Base-by-base conservation (phyloP, 2,888 invertebrate genomes). In the Epicampocera succincta region DNA sequence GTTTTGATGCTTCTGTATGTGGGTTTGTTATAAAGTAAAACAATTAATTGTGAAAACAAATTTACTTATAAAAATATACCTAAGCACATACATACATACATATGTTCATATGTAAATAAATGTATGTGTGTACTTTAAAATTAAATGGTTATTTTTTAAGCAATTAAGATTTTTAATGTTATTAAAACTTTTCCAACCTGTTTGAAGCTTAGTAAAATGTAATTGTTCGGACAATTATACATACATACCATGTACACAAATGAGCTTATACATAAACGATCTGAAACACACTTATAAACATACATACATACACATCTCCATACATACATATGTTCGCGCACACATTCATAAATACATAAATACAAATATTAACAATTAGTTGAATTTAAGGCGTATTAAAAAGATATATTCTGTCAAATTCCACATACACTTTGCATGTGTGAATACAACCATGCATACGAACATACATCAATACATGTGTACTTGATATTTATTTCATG, bases 121-220 rank as follows among this genome's bases (percentile, higher is more conserved):
- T 19, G 40, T 38, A 52, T 33, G 8, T 33, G 9, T 5, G 1
- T 6, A 33, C 9, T 1, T 33, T 5, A 33, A 9, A 33, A 33
- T 5, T 33, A 33, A 33, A n/a, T n/a, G n/a, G n/a, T n/a, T n/a
- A n/a, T 44, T 13, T 38, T 38, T 48, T 19, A 17, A 21, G 4
- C 2, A 56, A 44, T 25, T 65, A 13, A 44, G n/a, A 44, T 33
- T 9, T 29, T 19, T 17, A 5, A 60, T 69, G 15, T 1, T 46
- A 33, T 33, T 3, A 29, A 56, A 56, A 46, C 44, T 33, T 0
- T n/a, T n/a, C n/a, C n/a, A 61, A 61, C 42, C 44, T 5, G 33
- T 25, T 17, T 40, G 11, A 17, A 52, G 6, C 50, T 29, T 8
- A 33, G n/a, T 21, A 25, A 66, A 44, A 48, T 66, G 56, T 74